These are phyloP conservation scores for Metopolophium dirhodum DNA, from an alignment of 1,140 invertebrate genomes.

Conservation along the genomic window DNA sequence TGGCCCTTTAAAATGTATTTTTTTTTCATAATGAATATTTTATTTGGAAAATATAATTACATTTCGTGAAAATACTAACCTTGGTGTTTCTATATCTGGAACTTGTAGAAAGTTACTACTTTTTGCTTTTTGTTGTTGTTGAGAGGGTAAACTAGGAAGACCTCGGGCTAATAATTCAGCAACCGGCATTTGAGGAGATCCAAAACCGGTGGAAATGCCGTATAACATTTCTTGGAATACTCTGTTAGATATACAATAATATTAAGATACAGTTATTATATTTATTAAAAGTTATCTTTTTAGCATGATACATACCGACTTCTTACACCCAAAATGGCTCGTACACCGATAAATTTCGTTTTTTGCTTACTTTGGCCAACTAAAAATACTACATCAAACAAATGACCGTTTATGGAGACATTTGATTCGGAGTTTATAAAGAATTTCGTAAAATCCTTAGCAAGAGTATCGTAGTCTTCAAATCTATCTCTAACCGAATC, in stretches of 20 bases:
- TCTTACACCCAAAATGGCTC: slow-evolving; percentile 88
- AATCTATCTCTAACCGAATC: slow-evolving; percentile 91
- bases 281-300: background rate
- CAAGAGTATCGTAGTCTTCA: slow-evolving; percentile 91
- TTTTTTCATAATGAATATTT: background rate
- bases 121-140: slow-evolving; percentile 84
- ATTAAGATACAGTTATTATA: background rate
- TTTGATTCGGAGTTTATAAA: slow-evolving; percentile 84
- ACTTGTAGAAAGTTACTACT: slow-evolving; percentile 92
- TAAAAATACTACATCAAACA: slow-evolving; percentile 90
- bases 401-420: slow-evolving; percentile 73
- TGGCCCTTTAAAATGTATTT: slow-evolving; percentile 70
- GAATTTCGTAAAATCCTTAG: slow-evolving; percentile 88
- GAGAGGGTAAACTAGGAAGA: slow-evolving; percentile 81
- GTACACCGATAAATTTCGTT: slow-evolving; percentile 77
- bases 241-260: slow-evolving; percentile 62
- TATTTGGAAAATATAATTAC: background rate
- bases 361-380: slow-evolving; percentile 91
- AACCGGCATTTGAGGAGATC: slow-evolving; percentile 90
- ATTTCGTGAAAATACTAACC: slow-evolving; percentile 64
- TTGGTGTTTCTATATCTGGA: slow-evolving; percentile 72
- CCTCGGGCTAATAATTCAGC: slow-evolving; percentile 84
- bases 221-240: slow-evolving; percentile 94
- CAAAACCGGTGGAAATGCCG: slow-evolving; percentile 90
- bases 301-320: slow-evolving; percentile 71